phyloP scores from a whole-genome alignment of 2,797 vertebrate genomes.

The Neosalanx taihuensis region DNA sequence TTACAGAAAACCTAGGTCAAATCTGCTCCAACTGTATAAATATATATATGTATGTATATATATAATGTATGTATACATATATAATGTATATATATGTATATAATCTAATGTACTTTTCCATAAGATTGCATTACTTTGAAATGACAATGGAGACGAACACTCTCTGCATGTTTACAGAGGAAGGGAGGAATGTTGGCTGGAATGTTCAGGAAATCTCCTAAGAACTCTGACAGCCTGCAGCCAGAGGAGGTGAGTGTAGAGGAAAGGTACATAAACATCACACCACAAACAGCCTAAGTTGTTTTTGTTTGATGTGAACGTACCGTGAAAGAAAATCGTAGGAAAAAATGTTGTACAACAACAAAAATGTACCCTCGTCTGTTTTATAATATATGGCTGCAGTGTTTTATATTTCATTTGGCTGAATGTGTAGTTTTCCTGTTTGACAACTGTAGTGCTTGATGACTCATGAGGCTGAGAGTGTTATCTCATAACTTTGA shows the following conservation, averaged over 20 bases:
- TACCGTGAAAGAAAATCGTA: background rate
- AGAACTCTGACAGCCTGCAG: constrained; percentile 37
- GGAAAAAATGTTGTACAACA: too few species aligned
- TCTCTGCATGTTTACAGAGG: constrained; percentile 33
- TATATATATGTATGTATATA: background rate
- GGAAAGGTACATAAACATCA: too few species aligned
- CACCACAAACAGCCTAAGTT: background rate
- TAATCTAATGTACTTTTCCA: background rate
- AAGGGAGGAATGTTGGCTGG: constrained; percentile 50
- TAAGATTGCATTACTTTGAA: too few species aligned
- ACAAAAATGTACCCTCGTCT: background rate
- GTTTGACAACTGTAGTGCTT: background rate
- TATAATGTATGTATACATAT: too few species aligned
- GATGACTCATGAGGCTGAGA: too few species aligned
- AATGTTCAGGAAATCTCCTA: constrained; percentile 55
- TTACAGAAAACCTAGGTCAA: background rate
- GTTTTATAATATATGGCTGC: background rate
- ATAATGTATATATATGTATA: background rate
- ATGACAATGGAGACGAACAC: background rate
- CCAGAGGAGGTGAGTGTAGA: constrained; percentile 37
- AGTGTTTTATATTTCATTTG: background rate
- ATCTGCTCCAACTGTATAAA: too few species aligned
- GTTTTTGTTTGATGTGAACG: background rate
- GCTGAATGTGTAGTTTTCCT: background rate
- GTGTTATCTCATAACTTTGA: background rate